Percentiles rank a stretch among this genome's conserved stretches.
Conservation (phyloP, 2,113 vertebrate genomes). For the Copsychus sechellarum region DNA sequence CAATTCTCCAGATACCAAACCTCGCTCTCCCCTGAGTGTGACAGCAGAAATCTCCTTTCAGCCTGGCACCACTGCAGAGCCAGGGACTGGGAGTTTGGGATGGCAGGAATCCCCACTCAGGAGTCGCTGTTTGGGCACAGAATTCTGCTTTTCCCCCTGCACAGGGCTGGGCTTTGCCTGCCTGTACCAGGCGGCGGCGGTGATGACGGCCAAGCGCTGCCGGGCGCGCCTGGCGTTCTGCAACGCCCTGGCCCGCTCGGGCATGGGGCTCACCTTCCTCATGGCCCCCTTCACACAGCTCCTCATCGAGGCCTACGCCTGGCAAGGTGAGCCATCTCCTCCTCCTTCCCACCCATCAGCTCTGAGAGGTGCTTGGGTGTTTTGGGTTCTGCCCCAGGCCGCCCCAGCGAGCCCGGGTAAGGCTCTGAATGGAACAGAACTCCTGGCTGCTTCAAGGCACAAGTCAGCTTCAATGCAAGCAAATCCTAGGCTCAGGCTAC, state of each 20-base stretch:
- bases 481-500: no score
- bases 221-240: conserved; percentile 80
- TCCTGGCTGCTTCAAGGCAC: no score
- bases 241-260: conserved; percentile 85
- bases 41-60: neutral
- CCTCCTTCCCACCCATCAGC: fast-evolving
- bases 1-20: fast-evolving
- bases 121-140: fast-evolving
- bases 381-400: no score
- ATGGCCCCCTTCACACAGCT: conserved; percentile 88
- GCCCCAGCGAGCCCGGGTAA: no score
- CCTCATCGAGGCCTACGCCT: conserved; percentile 84
- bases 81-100: fast-evolving
- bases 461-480: no score
- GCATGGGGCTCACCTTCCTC: conserved; percentile 91
- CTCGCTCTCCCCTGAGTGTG: fast-evolving
- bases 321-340: conserved; percentile 81
- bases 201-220: conserved; percentile 84
- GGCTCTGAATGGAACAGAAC: no score
- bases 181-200: conserved; percentile 85
- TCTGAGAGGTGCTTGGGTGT: fast-evolving
- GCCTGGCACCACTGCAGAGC: fast-evolving
- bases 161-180: conserved; percentile 87
- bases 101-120: fast-evolving
- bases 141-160: neutral